A percentile compares a stretch with the other conserved stretches of the same genome.
phyloP scores from a whole-genome alignment of 2,888 invertebrate species.

The Tethea ocularis region DNA sequence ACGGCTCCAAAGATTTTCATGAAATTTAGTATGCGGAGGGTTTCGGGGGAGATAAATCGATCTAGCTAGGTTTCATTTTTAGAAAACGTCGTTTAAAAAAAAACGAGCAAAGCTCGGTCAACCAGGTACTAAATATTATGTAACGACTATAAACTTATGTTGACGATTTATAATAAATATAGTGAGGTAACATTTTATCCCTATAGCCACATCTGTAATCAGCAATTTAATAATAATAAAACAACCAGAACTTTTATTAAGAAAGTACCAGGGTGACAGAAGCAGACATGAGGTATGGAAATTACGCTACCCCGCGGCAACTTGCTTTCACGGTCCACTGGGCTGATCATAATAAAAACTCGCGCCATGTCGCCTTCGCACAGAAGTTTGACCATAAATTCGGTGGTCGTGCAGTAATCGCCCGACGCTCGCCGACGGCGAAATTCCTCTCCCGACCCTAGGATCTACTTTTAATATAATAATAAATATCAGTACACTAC shows the following conservation, averaged over 20 bases:
- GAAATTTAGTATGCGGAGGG: no score
- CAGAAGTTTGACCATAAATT: constrained; percentile 85
- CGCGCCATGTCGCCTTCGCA: constrained; percentile 79
- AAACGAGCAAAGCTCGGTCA: no score
- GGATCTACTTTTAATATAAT: constrained; percentile 79
- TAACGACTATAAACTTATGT: no score
- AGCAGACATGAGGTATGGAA: constrained; percentile 81
- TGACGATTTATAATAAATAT: no score
- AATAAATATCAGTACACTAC: constrained; percentile 80
- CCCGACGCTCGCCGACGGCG: constrained; percentile 64
- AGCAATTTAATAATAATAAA: constrained; percentile 22
- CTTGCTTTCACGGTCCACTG: constrained; percentile 85
- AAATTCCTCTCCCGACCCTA: constrained; percentile 63
- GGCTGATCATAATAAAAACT: constrained; percentile 84
- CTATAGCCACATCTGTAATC: not conserved
- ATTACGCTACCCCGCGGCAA: constrained; percentile 78
- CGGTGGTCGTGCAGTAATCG: constrained; percentile 74
- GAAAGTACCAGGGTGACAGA: constrained; percentile 78
- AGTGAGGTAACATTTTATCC: not conserved
- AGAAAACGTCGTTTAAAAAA: no score
- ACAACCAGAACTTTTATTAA: constrained; percentile 72
- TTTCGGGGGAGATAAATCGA: no score
- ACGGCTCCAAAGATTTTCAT: no score
- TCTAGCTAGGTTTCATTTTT: no score
- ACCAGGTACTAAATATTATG: no score